These are phyloP conservation scores for Microtus oregoni DNA, from an alignment of 2,113 vertebrate genomes.

Conservation along the genomic window DNA sequence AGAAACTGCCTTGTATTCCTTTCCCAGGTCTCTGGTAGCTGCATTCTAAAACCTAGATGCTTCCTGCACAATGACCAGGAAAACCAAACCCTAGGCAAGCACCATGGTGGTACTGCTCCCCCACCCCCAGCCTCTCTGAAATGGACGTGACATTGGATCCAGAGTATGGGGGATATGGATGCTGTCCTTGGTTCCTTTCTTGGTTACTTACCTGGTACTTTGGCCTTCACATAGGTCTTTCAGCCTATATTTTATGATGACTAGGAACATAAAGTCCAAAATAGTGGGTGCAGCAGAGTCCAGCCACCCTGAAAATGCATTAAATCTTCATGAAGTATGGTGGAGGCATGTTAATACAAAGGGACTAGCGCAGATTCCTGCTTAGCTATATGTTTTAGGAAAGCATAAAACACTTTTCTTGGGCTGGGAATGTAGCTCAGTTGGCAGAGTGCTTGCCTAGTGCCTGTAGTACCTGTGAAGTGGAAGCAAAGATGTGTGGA, in stretches of 20 bases:
- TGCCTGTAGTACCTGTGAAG: not conserved
- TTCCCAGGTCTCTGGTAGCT: conserved; percentile 58
- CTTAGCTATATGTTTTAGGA: conserved; percentile 8
- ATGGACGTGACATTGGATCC: not conserved
- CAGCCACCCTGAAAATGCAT: not conserved
- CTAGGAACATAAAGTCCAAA: not conserved
- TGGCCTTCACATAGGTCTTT: not conserved
- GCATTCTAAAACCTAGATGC: conserved; percentile 24
- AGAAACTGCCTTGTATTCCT: conserved; percentile 72
- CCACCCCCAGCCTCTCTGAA: not conserved
- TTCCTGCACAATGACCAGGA: conserved; percentile 45
- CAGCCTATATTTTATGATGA: not conserved
- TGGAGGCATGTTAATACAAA: fast-evolving
- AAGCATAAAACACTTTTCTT: not conserved
- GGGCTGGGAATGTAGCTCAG: not conserved
- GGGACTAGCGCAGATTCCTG: not conserved
- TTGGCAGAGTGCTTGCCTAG: not conserved
- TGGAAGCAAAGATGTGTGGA: not conserved
- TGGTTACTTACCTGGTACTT: fast-evolving
- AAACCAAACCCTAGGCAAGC: not conserved
- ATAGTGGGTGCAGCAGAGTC: not conserved
- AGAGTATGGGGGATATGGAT: not conserved
- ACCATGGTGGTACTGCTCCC: not conserved
- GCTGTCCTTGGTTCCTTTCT: not conserved
- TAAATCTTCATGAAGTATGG: not conserved